Percentiles rank a stretch among this genome's conserved stretches.
Conservation (phyloP, 2,888 invertebrate species). For the Chromoteleia sp. region DNA sequence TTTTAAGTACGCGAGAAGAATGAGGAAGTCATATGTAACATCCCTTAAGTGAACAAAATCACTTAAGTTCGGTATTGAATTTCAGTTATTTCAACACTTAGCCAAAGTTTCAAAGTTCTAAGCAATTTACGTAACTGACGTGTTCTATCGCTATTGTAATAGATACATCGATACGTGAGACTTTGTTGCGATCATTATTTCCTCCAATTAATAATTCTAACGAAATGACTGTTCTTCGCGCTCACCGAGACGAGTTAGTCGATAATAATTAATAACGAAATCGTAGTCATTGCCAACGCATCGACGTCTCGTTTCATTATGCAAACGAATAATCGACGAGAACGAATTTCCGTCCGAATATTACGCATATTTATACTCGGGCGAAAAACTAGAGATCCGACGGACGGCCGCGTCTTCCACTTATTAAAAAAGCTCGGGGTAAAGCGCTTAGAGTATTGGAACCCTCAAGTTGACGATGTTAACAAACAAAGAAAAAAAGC, state of each 20-base stretch:
- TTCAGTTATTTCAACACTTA: slow-evolving; percentile 65
- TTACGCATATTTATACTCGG: slow-evolving; percentile 13
- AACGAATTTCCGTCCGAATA: slow-evolving; percentile 17
- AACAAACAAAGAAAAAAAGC: slow-evolving; percentile 51
- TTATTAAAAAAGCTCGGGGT: slow-evolving; percentile 42
- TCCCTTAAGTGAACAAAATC: slow-evolving; percentile 61
- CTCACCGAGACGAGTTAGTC: too few species aligned
- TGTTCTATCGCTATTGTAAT: slow-evolving; percentile 55
- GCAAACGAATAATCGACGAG: slow-evolving; percentile 7
- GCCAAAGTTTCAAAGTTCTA: slow-evolving; percentile 50
- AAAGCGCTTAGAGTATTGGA: slow-evolving; percentile 45
- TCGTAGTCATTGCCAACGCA: background rate
- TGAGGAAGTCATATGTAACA: slow-evolving; percentile 55
- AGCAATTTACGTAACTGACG: slow-evolving; percentile 65
- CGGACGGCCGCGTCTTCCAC: background rate
- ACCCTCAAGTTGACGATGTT: slow-evolving; percentile 52
- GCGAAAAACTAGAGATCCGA: background rate
- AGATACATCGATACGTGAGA: slow-evolving; percentile 54
- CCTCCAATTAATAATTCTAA: slow-evolving; percentile 11
- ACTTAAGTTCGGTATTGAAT: slow-evolving; percentile 66
- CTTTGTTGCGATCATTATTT: slow-evolving; percentile 15
- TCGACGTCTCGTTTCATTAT: slow-evolving; percentile 22
- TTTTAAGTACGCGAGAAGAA: slow-evolving; percentile 53
- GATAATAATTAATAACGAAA: too few species aligned
- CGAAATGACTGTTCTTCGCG: too few species aligned